phyloP scores from a whole-genome alignment of 2,113 vertebrate genomes.

The Syrmaticus mikado region DNA sequence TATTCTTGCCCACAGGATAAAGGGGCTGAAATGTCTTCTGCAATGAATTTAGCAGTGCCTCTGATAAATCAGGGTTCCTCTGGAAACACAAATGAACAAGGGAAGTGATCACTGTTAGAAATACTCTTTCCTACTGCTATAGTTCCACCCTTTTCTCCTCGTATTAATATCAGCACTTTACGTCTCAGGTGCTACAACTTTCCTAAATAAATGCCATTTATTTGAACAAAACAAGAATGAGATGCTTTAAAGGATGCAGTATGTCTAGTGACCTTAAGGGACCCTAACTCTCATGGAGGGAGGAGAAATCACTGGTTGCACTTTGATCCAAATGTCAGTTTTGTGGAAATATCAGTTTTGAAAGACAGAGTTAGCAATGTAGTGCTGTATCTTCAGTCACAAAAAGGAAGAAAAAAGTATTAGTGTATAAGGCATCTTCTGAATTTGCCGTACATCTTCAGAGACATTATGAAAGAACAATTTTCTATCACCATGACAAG shows the following conservation, averaged over 20 bases:
- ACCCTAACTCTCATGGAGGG: background rate
- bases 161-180: background rate
- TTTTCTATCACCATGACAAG: background rate
- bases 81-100: background rate
- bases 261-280: background rate
- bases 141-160: background rate
- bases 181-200: background rate
- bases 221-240: background rate
- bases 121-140: background rate
- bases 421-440: background rate
- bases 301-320: background rate
- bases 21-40: background rate
- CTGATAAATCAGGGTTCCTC: background rate
- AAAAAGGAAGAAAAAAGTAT: background rate
- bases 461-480: background rate
- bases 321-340: background rate
- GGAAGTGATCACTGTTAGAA: background rate
- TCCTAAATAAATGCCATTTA: background rate
- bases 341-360: background rate
- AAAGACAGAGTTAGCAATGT: slow-evolving; percentile 11
- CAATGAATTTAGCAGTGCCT: background rate
- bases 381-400: background rate
- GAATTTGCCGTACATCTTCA: slow-evolving; percentile 12
- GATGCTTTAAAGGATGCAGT: background rate
- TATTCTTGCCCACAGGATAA: background rate